Evolutionary conservation across 2,888 invertebrate species (phyloP).

Genomic region (Pyrrhia umbra): DNA sequence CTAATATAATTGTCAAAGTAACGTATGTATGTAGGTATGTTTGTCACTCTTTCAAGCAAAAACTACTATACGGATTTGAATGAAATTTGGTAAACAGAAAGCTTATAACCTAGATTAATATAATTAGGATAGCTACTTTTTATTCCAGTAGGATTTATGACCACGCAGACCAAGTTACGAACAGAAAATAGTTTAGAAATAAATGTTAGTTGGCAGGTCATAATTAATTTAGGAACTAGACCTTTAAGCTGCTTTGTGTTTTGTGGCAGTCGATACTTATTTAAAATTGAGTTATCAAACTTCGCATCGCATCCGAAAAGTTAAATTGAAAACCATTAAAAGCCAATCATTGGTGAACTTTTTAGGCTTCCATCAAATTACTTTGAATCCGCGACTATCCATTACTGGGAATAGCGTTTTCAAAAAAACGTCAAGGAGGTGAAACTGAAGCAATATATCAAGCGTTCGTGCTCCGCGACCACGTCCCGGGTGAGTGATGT

Average conservation of each 20-base stretch:
- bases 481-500: conserved; percentile 80
- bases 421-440: conserved; percentile 83
- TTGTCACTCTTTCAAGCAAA: no score
- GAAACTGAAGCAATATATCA: conserved; percentile 81
- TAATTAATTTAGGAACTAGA: conserved; percentile 40
- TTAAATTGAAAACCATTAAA: conserved; percentile 86
- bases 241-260: conserved; percentile 36
- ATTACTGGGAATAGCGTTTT: conserved; percentile 79
- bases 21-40: no score
- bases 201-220: neutral
- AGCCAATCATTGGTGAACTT: conserved; percentile 78
- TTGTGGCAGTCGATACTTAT: conserved; percentile 61
- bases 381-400: conserved; percentile 78
- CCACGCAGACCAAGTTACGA: no score
- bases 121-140: no score
- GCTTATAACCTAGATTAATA: no score
- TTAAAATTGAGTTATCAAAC: conserved; percentile 79
- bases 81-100: no score
- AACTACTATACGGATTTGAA: no score
- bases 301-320: conserved; percentile 78
- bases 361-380: conserved; percentile 74
- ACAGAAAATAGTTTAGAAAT: neutral
- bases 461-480: conserved; percentile 72
- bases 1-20: no score
- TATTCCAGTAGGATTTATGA: no score